Percentiles rank a stretch among this genome's conserved stretches.
These are phyloP conservation scores for Delia radicum DNA, from an alignment of 1,140 invertebrate genomes.

Conservation along the genomic window DNA sequence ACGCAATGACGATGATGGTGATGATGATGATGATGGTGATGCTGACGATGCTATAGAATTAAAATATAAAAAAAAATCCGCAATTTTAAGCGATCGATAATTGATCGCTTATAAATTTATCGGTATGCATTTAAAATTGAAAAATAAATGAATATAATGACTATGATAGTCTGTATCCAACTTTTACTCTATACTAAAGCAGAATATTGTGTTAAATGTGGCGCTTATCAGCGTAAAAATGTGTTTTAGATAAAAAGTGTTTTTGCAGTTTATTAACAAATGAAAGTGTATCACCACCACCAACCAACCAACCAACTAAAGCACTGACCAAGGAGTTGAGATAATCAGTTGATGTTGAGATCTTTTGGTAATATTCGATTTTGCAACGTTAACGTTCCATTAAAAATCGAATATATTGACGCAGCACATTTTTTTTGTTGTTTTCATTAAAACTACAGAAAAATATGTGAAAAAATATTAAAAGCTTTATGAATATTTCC, in stretches of 20 bases:
- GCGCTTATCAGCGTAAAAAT: conserved; percentile 15
- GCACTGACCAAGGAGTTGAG: neutral
- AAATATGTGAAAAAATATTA: neutral
- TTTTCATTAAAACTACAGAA: neutral
- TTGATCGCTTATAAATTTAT: conserved; percentile 13
- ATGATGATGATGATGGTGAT: neutral
- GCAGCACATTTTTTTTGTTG: neutral
- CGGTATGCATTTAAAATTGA: conserved; percentile 6
- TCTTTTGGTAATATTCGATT: conserved; percentile 3
- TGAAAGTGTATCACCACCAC: conserved; percentile 10
- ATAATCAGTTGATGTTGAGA: neutral
- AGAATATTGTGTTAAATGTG: conserved; percentile 20
- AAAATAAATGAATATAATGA: conserved; percentile 6
- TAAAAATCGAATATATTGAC: conserved; percentile 6
- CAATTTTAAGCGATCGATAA: conserved; percentile 7
- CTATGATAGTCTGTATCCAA: neutral
- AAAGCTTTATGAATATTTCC: conserved; percentile 10
- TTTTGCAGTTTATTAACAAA: neutral
- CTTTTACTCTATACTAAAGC: neutral
- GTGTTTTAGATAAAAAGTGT: conserved; percentile 17
- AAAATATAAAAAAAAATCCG: neutral
- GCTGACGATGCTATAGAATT: neutral
- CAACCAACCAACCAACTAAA: neutral
- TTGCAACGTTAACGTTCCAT: conserved; percentile 17
- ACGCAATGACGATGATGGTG: neutral